Conservation (phyloP, 2,888 invertebrate genomes). For the Antitype chi region DNA sequence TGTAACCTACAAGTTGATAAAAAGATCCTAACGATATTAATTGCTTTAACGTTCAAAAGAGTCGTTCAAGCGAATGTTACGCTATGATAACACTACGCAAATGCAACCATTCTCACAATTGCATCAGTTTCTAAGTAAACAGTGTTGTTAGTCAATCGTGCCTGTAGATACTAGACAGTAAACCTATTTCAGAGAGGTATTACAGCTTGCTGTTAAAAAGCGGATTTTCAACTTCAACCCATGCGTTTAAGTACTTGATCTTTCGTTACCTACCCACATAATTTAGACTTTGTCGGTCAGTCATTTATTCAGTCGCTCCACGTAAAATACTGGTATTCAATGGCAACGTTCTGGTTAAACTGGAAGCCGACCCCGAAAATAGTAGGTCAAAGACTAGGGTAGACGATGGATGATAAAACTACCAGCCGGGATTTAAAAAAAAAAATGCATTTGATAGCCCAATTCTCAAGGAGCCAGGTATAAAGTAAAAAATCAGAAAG, state of each 20-base stretch:
- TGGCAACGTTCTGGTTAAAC: too few species aligned
- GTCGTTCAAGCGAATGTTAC: slow-evolving; percentile 13
- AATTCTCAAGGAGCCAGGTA: too few species aligned
- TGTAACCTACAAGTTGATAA: too few species aligned
- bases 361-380: too few species aligned
- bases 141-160: slow-evolving; percentile 8
- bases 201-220: not conserved
- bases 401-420: too few species aligned
- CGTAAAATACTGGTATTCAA: too few species aligned
- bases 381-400: too few species aligned
- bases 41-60: not conserved
- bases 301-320: too few species aligned
- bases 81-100: not conserved
- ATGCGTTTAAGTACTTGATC: not conserved
- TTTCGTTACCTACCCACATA: not conserved
- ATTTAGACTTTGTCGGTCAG: too few species aligned
- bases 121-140: not conserved
- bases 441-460: too few species aligned
- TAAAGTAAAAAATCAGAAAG: not conserved
- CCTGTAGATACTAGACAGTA: not conserved
- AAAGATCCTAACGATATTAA: not conserved
- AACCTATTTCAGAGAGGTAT: slow-evolving; percentile 6
- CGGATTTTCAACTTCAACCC: slow-evolving; percentile 1
- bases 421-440: too few species aligned
- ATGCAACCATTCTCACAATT: slow-evolving; percentile 3